These are phyloP conservation scores for Rhogogaster chlorosoma DNA, from an alignment of 2,888 invertebrate genomes.

Conservation along the genomic window DNA sequence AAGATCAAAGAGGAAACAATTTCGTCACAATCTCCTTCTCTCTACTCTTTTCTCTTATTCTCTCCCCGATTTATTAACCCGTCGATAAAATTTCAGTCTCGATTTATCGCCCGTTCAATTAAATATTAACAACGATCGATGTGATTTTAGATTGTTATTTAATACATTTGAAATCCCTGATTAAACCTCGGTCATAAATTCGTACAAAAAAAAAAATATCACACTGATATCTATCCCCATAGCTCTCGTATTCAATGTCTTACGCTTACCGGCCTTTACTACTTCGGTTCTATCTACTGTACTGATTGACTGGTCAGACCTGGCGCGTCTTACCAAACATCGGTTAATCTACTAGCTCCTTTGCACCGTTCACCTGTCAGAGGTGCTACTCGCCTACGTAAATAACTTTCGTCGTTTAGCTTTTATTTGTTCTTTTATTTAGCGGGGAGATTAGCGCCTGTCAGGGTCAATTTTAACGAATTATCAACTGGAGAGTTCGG, in stretches of 20 bases:
- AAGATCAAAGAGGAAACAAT: background rate
- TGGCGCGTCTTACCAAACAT: slow-evolving; percentile 16
- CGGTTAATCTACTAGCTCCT: slow-evolving; percentile 17
- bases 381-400: background rate
- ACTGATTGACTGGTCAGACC: slow-evolving; percentile 29
- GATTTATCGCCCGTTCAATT: background rate
- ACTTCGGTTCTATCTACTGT: slow-evolving; percentile 31
- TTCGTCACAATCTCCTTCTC: background rate
- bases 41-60: background rate
- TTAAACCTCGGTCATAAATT: background rate
- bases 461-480: background rate
- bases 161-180: background rate
- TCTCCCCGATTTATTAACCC: background rate
- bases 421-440: background rate
- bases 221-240: background rate
- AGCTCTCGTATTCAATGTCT: background rate
- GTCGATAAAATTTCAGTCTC: background rate
- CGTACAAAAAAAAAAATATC: background rate
- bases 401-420: background rate
- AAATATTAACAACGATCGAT: background rate
- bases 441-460: background rate
- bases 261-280: slow-evolving; percentile 1
- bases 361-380: slow-evolving; percentile 19
- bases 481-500: background rate
- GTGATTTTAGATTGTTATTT: background rate